Base-by-base conservation (phyloP, 2,888 invertebrate genomes). In the Meganola albula region DNA sequence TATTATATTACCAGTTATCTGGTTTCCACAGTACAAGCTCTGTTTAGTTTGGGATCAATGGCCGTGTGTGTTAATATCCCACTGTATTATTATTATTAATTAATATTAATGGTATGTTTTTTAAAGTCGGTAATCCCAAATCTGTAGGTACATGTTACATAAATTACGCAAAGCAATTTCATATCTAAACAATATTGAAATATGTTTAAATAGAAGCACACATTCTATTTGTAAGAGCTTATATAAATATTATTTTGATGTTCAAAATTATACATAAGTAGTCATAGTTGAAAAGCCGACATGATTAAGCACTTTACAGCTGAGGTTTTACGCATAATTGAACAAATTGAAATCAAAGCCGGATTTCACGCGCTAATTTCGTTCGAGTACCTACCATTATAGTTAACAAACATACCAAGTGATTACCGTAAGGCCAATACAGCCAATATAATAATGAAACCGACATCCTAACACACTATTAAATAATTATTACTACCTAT, bases 281-380 rank as follows among this genome's bases (percentile, higher is more conserved):
- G 26, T 24, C 12, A 34, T 14, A 29, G 22, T 29, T 20, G 27
- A 27, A 26, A 31, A 31, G 22, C 24, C 10, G 28, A 40, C 39
- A 44, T 35, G 13, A 21, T n/a, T 31, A 33, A 3, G 30, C 40
- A 27, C 21, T 36, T 5, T 14, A 30, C 11, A 24, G 33, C 28
- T 27, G 11, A 31, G 11, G 31, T 28, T 37, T 40, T 24, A 46
- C 34, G 25, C 32, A 11, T 40, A 43, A 37, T 40, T 43, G 13
- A 37, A 5, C 16, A 29, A 12, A 6, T 5, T 16, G 6, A 16
- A 5, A 16, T 24, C 23, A 21, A 26, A 40, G 14, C 38, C 33
- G 30, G 37, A 43, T 40, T 40, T 34, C 12, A 37, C 31, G 24
- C 31, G 24, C 25, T 29, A 1, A 44, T 31, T 20, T 21, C 24